A percentile compares a stretch with the other conserved stretches of the same genome.
phyloP scores from a whole-genome alignment of 2,888 invertebrate genomes.

The Limnephilus lunatus region DNA sequence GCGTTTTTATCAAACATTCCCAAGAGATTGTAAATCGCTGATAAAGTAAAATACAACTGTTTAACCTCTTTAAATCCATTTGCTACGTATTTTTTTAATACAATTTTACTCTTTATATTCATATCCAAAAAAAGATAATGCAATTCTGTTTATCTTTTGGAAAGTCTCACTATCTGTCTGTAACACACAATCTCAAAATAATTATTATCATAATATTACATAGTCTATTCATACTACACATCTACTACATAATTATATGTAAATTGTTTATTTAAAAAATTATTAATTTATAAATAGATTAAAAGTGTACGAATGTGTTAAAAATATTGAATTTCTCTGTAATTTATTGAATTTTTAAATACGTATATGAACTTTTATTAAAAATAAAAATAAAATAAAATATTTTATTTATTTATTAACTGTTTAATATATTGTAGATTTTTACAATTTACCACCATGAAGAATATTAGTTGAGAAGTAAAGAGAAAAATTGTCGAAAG shows the following conservation, averaged over 20 bases:
- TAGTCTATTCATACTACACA: too few relatives aligned
- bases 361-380: background rate
- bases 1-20: background rate
- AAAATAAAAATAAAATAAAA: background rate
- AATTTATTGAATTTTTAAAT: background rate
- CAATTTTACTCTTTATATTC: background rate
- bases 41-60: background rate
- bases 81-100: background rate
- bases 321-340: background rate
- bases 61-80: background rate
- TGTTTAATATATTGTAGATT: background rate
- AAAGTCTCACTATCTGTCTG: background rate
- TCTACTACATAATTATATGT: background rate
- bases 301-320: background rate
- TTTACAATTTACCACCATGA: background rate
- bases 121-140: background rate
- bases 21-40: slow-evolving; percentile 4
- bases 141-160: background rate
- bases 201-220: background rate
- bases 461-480: background rate
- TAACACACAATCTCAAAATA: background rate
- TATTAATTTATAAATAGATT: background rate
- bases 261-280: background rate
- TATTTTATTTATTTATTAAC: background rate
- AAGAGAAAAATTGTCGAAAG: background rate